Evolutionary conservation across 1,140 invertebrate genomes (phyloP).

Genomic region (Lanistes nyassanus): DNA sequence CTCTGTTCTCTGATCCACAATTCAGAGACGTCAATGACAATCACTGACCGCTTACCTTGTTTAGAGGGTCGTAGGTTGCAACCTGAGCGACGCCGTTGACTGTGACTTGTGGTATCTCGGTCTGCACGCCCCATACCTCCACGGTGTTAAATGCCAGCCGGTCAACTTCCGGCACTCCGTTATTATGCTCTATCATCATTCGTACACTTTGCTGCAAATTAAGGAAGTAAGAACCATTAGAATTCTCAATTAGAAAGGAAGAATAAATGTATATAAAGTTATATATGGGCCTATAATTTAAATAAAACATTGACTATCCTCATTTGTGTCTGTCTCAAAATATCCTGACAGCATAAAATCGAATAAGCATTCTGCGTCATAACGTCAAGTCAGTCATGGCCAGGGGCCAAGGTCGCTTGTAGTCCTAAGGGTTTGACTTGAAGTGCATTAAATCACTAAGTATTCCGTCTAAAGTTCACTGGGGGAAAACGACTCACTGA

Average conservation of each 20-base stretch:
- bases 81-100: neutral
- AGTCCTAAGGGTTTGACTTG: no score
- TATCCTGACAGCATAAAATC: neutral
- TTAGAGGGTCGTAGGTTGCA: neutral
- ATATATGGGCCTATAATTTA: neutral
- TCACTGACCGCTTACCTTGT: neutral
- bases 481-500: slow-evolving; percentile 23
- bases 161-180: slow-evolving; percentile 11
- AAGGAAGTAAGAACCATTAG: neutral
- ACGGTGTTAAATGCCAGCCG: slow-evolving; percentile 25
- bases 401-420: no score
- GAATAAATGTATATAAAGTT: neutral
- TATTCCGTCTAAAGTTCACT: neutral
- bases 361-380: neutral
- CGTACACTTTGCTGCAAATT: neutral
- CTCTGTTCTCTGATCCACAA: no score
- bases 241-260: neutral
- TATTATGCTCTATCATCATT: slow-evolving; percentile 20
- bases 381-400: neutral
- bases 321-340: neutral
- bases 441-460: neutral
- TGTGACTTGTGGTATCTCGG: slow-evolving; percentile 9
- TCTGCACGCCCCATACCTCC: slow-evolving; percentile 29
- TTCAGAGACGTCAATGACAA: no score
- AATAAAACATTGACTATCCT: neutral